Base-by-base conservation (phyloP, 2,797 vertebrate species). In the Heliangelus exortis region DNA sequence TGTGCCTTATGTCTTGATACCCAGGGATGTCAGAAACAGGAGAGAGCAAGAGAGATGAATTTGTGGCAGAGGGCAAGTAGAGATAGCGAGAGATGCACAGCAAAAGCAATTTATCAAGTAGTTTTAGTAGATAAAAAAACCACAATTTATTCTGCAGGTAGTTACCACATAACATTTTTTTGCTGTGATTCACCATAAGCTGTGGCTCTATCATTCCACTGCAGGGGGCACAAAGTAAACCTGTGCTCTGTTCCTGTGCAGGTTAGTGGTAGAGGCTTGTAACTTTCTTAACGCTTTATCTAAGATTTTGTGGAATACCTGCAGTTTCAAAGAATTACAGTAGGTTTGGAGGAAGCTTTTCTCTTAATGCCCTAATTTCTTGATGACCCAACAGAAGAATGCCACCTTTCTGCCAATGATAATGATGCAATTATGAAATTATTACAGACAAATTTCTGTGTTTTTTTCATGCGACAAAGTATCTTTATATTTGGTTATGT, bases 31-130 rank as follows among this genome's bases (percentile, higher is more conserved):
- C 77, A 89, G 50, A 92, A 92, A 57, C 51, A 78, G 47, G 5
- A 43, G 21, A 54, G 50, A 77, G 58, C 39, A 41, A 53, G 33
- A 55, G 23, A 87, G 28, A 51, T n/a, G 28, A 15, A 81, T 90
- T 25, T 84, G n/a, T 87, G 73, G 66, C 55, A 88, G 48, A 79
- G 74, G 36, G 55, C 77, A 82, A 39, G 68, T 84, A 69, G 92
- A 94, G 62, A 65, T 28, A 76, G 66, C 74, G 48, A 93, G 78
- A 85, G 68, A 53, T 59, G n/a, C 43, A 50, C 25, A 31, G 41
- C 66, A 73, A 86, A 93, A 91, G 14, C 66, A 72, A 50, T 96
- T 88, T 84, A 59, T 93, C 69, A 86, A 59, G 33, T 50, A 36
- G 20, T 19, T 92, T 92, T 93, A 48, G 43, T 66, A 47, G 33